Evolutionary conservation across 2,113 vertebrate species (phyloP).

Genomic region (Stomatorhinus ivindoensis): DNA sequence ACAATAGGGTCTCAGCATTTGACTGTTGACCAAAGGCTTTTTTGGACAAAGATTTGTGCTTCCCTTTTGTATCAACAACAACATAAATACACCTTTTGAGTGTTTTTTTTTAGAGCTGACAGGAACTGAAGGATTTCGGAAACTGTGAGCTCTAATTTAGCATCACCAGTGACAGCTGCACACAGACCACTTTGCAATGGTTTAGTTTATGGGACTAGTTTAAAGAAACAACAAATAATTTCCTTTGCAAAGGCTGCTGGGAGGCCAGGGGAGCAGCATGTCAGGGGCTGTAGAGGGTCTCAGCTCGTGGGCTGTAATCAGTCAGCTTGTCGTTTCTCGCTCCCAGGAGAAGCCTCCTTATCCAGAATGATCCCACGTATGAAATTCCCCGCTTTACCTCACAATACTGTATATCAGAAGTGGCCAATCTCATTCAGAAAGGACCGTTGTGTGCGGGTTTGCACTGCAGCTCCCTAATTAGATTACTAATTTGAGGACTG

Average conservation of each 20-base stretch:
- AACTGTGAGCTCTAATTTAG: conserved; percentile 13
- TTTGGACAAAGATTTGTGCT: neutral
- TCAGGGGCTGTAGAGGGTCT: conserved; percentile 25
- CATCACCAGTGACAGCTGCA: conserved; percentile 14
- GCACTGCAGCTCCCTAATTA: too few relatives aligned
- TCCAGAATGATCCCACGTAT: conserved; percentile 26
- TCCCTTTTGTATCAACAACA: neutral
- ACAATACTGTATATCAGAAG: conserved; percentile 17
- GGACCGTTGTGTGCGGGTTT: too few relatives aligned
- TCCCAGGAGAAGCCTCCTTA: conserved; percentile 41
- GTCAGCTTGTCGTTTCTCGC: conserved; percentile 31
- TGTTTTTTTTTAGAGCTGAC: neutral
- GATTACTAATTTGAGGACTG: too few relatives aligned
- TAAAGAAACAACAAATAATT: conserved; percentile 40
- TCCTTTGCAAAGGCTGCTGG: conserved; percentile 29
- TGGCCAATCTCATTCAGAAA: too few relatives aligned
- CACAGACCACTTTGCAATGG: conserved; percentile 34
- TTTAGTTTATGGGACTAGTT: conserved; percentile 27
- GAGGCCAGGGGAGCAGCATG: conserved; percentile 18
- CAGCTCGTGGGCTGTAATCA: conserved; percentile 20
- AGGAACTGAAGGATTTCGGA: conserved; percentile 17
- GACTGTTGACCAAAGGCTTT: neutral
- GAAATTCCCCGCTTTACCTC: conserved; percentile 27
- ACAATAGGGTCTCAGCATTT: neutral
- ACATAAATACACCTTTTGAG: neutral